phyloP scores from a whole-genome alignment of 2,888 invertebrate genomes.

The Zootermopsis nevadensis region DNA sequence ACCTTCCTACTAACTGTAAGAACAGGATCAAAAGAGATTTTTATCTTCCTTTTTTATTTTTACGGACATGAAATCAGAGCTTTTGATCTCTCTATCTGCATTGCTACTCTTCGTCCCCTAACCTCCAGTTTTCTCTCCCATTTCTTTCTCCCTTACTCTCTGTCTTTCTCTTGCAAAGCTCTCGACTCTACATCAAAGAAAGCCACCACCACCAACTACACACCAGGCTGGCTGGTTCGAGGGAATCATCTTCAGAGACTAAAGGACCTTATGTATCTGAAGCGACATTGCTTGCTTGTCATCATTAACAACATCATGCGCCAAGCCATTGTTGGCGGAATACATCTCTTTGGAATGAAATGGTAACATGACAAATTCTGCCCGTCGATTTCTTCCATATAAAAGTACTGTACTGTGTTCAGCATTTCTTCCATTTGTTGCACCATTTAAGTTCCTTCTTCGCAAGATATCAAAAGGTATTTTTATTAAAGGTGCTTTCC shows the following conservation, averaged over 20 bases:
- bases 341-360: constrained; percentile 19
- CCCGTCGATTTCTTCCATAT: background rate
- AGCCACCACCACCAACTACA: constrained; percentile 41
- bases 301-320: constrained; percentile 31
- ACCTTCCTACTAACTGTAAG: constrained; percentile 50
- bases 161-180: constrained; percentile 28
- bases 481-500: constrained; percentile 4
- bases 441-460: background rate
- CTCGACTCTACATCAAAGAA: too few relatives aligned
- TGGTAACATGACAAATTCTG: constrained; percentile 32
- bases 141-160: background rate
- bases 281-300: constrained; percentile 24
- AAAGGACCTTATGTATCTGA: background rate
- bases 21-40: constrained; percentile 53
- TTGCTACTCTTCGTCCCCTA: constrained; percentile 42
- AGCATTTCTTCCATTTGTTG: background rate
- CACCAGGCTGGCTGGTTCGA: constrained; percentile 13
- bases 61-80: constrained; percentile 52
- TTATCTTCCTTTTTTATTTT: constrained; percentile 44
- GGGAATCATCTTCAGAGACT: constrained; percentile 28
- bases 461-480: background rate
- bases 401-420: background rate
- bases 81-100: constrained; percentile 54
- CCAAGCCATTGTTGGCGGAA: constrained; percentile 25
- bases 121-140: background rate